phyloP scores from a whole-genome alignment of 2,888 invertebrate genomes.

The Drosophila parthenogenetica region DNA sequence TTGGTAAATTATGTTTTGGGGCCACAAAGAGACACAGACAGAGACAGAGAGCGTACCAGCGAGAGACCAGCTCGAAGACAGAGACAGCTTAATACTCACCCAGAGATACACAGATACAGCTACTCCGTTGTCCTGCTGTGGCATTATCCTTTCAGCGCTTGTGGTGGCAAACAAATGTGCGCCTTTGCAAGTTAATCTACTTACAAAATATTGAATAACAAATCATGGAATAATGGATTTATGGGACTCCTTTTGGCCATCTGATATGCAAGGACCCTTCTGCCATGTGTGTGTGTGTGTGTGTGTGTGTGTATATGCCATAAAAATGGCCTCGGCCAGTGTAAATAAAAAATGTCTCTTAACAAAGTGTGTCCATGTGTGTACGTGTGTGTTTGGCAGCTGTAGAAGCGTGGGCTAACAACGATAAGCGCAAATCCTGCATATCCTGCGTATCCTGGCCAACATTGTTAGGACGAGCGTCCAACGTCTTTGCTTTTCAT shows the following conservation, averaged over 20 bases:
- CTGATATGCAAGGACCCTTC: slow-evolving; percentile 61
- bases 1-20: slow-evolving; percentile 77
- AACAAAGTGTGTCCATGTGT: slow-evolving; percentile 13
- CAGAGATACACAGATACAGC: slow-evolving; percentile 26
- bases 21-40: not conserved
- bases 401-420: slow-evolving; percentile 40
- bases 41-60: not conserved
- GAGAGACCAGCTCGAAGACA: not conserved
- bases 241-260: slow-evolving; percentile 76
- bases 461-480: slow-evolving; percentile 62
- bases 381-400: slow-evolving; percentile 12
- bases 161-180: slow-evolving; percentile 72
- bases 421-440: slow-evolving; percentile 76
- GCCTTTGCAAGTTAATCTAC: slow-evolving; percentile 81
- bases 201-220: slow-evolving; percentile 84
- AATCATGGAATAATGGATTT: slow-evolving; percentile 83
- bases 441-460: slow-evolving; percentile 61
- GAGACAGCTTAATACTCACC: slow-evolving; percentile 62
- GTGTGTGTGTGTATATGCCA: slow-evolving; percentile 36
- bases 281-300: slow-evolving; percentile 16
- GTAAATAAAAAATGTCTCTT: slow-evolving; percentile 74
- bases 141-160: slow-evolving; percentile 68
- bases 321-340: slow-evolving; percentile 68
- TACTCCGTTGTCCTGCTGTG: slow-evolving; percentile 37
- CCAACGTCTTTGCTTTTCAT: slow-evolving; percentile 56